Evolutionary conservation across 2,113 vertebrate species (phyloP).

Genomic region (Addax nasomaculatus): DNA sequence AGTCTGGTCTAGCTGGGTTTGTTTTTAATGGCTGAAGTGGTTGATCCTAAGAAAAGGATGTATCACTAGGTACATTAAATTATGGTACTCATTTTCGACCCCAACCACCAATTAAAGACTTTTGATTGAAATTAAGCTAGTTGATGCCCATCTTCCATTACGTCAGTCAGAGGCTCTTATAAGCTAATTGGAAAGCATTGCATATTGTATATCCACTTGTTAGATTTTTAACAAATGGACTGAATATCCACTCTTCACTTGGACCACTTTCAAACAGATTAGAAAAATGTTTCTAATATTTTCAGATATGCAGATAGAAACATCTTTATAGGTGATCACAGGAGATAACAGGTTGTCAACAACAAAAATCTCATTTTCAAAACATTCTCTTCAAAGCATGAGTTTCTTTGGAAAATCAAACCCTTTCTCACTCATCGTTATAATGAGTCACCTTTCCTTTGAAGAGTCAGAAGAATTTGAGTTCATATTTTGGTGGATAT

Average conservation of each 20-base stretch:
- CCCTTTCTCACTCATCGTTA: neutral
- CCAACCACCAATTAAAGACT: neutral
- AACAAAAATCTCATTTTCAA: neutral
- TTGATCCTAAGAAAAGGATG: neutral
- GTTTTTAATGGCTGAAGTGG: conserved; percentile 38
- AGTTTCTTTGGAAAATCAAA: neutral
- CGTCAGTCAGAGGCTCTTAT: neutral
- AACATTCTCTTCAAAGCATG: neutral
- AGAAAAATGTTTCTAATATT: conserved; percentile 1
- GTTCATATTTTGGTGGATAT: neutral
- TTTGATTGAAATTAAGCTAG: conserved; percentile 12
- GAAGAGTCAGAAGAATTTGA: neutral
- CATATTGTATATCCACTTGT: neutral
- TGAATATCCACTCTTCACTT: conserved; percentile 14
- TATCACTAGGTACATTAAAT: neutral
- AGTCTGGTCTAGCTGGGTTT: neutral
- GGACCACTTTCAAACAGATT: neutral
- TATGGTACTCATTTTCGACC: neutral
- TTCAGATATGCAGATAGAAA: neutral
- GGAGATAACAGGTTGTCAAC: neutral
- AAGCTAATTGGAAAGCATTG: conserved; percentile 17
- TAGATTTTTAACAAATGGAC: conserved; percentile 31
- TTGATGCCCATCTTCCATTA: neutral
- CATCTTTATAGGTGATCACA: neutral
- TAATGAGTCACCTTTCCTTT: neutral